A percentile compares a stretch with the other conserved stretches of the same genome.
phyloP scores from a whole-genome alignment of 1,140 invertebrate species.

The Drosophila sp. region DNA sequence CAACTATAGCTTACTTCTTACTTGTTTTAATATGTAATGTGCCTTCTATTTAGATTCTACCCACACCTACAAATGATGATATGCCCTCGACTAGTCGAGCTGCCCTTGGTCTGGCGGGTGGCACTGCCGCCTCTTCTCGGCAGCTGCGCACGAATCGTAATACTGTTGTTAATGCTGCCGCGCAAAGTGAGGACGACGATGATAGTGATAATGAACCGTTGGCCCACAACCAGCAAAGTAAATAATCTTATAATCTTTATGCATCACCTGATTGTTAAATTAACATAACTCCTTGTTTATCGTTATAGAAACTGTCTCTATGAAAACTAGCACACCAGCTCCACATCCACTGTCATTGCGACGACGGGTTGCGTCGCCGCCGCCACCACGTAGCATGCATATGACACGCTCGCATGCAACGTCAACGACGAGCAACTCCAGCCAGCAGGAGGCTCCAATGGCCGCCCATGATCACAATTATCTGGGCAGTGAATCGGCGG shows the following conservation, averaged over 20 bases:
- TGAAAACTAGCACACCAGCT: constrained; percentile 47
- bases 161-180: constrained; percentile 58
- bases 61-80: constrained; percentile 82
- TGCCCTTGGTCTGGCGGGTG: constrained; percentile 32
- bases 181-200: constrained; percentile 63
- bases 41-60: constrained; percentile 63
- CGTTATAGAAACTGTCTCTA: constrained; percentile 50
- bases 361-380: constrained; percentile 48
- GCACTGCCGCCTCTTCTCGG: constrained; percentile 32
- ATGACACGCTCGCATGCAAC: constrained; percentile 83
- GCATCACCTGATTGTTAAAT: not conserved
- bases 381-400: constrained; percentile 52
- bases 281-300: not conserved
- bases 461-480: constrained; percentile 81
- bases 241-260: constrained; percentile 16
- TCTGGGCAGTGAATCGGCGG: constrained; percentile 61
- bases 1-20: too few species aligned
- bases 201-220: constrained; percentile 80
- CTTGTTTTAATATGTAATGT: not conserved
- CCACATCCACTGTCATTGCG: constrained; percentile 69
- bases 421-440: constrained; percentile 63
- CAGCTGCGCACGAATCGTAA: constrained; percentile 82
- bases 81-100: constrained; percentile 75
- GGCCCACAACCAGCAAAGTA: constrained; percentile 79
- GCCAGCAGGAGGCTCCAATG: constrained; percentile 36